phyloP scores from a whole-genome alignment of 2,888 invertebrate genomes.

The Patella pellucida region DNA sequence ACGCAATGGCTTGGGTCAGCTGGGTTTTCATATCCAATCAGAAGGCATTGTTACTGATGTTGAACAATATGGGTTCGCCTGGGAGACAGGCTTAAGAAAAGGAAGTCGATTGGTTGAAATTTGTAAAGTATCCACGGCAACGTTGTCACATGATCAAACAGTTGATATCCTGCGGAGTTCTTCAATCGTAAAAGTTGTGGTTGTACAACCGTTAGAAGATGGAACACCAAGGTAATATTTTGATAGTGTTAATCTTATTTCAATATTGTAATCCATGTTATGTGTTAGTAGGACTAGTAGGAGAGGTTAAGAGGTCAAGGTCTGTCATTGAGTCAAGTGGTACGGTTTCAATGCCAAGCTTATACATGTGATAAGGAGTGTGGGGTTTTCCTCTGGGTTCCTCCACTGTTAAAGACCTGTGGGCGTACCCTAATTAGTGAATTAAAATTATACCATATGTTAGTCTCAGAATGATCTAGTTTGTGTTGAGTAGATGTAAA shows the following conservation, averaged over 20 bases:
- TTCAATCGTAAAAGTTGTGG: conserved; percentile 86
- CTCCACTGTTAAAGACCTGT: too few relatives aligned
- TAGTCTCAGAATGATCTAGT: too few relatives aligned
- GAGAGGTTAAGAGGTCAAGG: too few relatives aligned
- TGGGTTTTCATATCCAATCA: conserved; percentile 86
- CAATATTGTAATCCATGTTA: neutral
- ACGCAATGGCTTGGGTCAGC: conserved; percentile 85
- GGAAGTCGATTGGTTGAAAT: conserved; percentile 93
- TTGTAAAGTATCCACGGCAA: conserved; percentile 89
- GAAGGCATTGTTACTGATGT: conserved; percentile 95
- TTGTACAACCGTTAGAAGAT: conserved; percentile 82
- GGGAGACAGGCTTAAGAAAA: conserved; percentile 85
- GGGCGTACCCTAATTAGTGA: too few relatives aligned
- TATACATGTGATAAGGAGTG: too few relatives aligned
- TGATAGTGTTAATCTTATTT: neutral
- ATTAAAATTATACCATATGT: too few relatives aligned
- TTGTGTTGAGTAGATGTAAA: too few relatives aligned
- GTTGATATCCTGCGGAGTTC: conserved; percentile 92
- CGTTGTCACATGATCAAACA: conserved; percentile 91
- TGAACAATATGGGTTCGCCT: conserved; percentile 77
- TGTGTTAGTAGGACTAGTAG: too few relatives aligned
- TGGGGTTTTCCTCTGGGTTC: too few relatives aligned
- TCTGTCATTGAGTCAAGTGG: too few relatives aligned
- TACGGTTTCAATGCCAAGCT: too few relatives aligned
- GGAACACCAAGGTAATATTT: conserved; percentile 75